phyloP scores from a whole-genome alignment of 2,797 vertebrate genomes.

The Pipistrellus kuhlii region DNA sequence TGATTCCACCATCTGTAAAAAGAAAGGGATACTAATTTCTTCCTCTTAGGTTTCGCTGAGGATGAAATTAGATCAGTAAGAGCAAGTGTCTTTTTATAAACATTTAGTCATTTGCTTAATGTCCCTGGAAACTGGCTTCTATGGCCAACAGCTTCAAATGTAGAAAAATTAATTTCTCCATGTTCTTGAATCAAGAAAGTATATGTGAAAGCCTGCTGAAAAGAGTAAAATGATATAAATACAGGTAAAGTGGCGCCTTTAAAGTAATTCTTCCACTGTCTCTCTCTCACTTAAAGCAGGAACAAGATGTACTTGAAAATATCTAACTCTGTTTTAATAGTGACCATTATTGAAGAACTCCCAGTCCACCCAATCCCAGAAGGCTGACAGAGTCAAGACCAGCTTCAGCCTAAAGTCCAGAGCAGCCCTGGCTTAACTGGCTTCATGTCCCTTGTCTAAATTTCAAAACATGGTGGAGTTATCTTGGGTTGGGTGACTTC shows the following conservation, averaged over 20 bases:
- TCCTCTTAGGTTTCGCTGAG: constrained; percentile 28
- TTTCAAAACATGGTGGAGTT: background rate
- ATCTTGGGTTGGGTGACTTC: background rate
- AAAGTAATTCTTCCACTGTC: background rate
- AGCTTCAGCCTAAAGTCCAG: background rate
- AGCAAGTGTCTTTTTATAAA: background rate
- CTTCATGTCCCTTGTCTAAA: background rate
- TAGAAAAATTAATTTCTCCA: background rate
- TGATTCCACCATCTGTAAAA: constrained; percentile 2
- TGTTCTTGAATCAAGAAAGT: constrained; percentile 19
- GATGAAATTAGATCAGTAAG: constrained; percentile 52
- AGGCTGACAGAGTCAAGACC: background rate
- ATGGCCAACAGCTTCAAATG: background rate
- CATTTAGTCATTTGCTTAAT: constrained; percentile 30
- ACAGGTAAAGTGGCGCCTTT: background rate
- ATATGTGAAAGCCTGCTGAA: background rate
- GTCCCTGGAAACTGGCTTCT: constrained; percentile 11
- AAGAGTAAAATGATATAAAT: constrained; percentile 18
- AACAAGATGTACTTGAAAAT: background rate
- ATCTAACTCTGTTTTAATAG: background rate
- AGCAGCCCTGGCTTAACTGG: background rate
- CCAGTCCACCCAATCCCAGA: background rate
- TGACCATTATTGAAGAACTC: background rate
- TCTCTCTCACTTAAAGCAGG: constrained; percentile 7
- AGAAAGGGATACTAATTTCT: background rate